Evolutionary conservation across 2,888 invertebrate species (phyloP).

Genomic region (Dryocosmus kuriphilus): DNA sequence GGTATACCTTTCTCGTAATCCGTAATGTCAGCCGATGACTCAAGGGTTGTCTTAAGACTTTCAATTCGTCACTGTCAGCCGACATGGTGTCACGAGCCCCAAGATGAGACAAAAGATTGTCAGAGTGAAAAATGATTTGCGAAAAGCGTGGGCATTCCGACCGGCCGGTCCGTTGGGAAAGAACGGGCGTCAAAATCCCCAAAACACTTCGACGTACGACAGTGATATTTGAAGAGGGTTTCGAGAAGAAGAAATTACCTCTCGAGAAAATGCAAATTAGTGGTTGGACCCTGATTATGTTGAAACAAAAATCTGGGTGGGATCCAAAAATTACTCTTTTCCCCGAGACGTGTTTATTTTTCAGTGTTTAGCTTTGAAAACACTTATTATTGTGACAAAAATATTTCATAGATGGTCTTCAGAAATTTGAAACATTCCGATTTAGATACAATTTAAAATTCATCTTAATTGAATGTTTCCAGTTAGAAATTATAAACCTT

Average conservation of each 20-base stretch:
- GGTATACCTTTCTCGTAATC: constrained; percentile 48
- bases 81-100: constrained; percentile 74
- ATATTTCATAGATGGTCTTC: too few relatives aligned
- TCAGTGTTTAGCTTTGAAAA: neutral
- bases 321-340: neutral
- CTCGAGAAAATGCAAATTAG: constrained; percentile 32
- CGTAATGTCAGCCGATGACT: constrained; percentile 66
- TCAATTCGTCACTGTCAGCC: constrained; percentile 78
- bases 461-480: too few relatives aligned
- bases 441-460: too few relatives aligned
- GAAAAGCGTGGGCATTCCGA: constrained; percentile 72
- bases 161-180: constrained; percentile 53
- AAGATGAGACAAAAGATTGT: constrained; percentile 76
- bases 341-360: neutral
- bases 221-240: constrained; percentile 31
- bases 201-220: constrained; percentile 46
- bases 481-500: too few relatives aligned
- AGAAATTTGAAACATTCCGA: too few relatives aligned
- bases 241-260: constrained; percentile 14
- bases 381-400: too few relatives aligned
- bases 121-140: constrained; percentile 77
- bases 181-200: constrained; percentile 55
- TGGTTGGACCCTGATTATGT: constrained; percentile 12
- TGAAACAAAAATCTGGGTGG: neutral
- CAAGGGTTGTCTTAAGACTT: constrained; percentile 74